Conservation (phyloP, 2,888 invertebrate genomes). For the Herminia tarsipennalis region DNA sequence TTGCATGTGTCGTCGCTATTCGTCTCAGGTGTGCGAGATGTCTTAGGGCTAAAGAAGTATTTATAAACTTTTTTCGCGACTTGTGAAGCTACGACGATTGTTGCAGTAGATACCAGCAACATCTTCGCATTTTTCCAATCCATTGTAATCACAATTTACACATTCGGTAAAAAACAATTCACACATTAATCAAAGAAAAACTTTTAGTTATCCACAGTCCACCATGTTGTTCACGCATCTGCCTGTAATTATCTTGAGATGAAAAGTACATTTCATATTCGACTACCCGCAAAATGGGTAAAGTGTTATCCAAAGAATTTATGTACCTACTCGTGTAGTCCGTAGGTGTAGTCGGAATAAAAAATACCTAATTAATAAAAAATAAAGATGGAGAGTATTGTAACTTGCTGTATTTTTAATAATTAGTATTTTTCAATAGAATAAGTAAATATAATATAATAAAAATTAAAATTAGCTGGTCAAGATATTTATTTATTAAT, state of each 20-base stretch:
- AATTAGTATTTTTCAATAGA: no score
- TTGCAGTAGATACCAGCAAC: constrained; percentile 73
- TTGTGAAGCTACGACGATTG: constrained; percentile 73
- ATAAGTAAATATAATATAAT: no score
- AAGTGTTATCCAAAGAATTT: no score
- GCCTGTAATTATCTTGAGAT: constrained; percentile 23
- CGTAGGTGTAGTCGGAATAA: no score
- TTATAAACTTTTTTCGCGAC: constrained; percentile 71
- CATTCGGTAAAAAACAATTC: constrained; percentile 34
- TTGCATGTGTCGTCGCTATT: constrained; percentile 59
- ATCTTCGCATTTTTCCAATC: constrained; percentile 78
- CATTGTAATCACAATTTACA: constrained; percentile 56
- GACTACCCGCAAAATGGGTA: constrained; percentile 56
- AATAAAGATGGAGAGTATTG: no score
- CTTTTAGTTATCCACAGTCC: constrained; percentile 53
- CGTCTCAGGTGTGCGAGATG: constrained; percentile 46
- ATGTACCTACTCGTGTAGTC: no score
- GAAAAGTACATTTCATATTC: constrained; percentile 6
- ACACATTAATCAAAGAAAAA: constrained; percentile 45
- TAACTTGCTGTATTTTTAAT: no score
- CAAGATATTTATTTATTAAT: no score
- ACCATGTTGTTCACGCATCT: constrained; percentile 75
- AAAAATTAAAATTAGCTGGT: no score
- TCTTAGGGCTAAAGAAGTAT: constrained; percentile 60
- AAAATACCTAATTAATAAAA: no score